Percentiles rank a stretch among this genome's conserved stretches.
Evolutionary conservation across 64 coral and sea anemone species (phyloP).

Genomic region (Dendronephthya gigantea): DNA sequence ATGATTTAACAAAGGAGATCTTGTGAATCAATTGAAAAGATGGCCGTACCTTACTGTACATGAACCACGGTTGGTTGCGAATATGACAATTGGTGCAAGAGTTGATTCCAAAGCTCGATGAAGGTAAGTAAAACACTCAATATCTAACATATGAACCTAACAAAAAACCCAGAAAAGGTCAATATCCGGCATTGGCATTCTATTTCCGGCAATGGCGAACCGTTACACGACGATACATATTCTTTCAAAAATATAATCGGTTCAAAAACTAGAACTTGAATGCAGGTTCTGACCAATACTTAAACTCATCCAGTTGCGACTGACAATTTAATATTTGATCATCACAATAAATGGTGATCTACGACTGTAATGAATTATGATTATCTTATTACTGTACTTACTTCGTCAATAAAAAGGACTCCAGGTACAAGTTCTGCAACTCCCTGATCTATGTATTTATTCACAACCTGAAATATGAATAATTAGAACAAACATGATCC

Average conservation of each 20-base stretch:
- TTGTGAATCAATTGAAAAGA: too few species aligned
- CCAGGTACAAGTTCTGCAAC: constrained; percentile 95
- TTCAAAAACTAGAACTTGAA: too few species aligned
- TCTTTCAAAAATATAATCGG: too few species aligned
- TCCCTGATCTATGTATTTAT: constrained; percentile 98
- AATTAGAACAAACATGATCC: background rate
- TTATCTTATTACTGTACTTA: background rate
- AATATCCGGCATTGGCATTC: background rate
- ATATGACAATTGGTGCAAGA: constrained; percentile 95
- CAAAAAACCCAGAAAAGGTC: background rate
- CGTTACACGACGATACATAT: too few species aligned
- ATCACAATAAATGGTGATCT: too few species aligned
- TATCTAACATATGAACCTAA: constrained; percentile 96
- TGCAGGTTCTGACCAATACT: too few species aligned
- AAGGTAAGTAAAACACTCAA: constrained; percentile 93
- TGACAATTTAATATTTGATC: too few species aligned
- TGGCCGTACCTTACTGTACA: constrained; percentile 76
- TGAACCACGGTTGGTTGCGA: constrained; percentile 91
- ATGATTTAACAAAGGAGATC: too few species aligned
- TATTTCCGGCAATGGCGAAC: too few species aligned
- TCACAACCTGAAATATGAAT: constrained; percentile 52
- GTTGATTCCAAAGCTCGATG: constrained; percentile 91
- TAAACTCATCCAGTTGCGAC: too few species aligned
- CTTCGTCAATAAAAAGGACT: constrained; percentile 95
- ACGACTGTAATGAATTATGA: too few species aligned